Evolutionary conservation across 2,888 invertebrate species (phyloP).

Genomic region (Eupithecia subfuscata): DNA sequence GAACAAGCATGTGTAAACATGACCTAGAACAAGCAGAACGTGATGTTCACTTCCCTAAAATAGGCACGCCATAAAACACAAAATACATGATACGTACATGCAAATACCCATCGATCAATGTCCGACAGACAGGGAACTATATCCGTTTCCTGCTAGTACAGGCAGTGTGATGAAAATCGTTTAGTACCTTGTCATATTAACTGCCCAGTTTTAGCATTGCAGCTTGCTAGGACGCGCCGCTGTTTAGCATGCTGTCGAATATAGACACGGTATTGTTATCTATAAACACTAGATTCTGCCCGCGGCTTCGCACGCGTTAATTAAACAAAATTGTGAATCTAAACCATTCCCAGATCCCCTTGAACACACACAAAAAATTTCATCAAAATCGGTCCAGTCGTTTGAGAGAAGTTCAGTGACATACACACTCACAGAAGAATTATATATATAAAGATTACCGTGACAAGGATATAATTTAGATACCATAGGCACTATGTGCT

Average conservation of each 20-base stretch:
- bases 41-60: conserved; percentile 42
- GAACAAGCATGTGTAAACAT: conserved; percentile 36
- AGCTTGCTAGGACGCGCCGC: not conserved
- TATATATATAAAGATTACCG: too few relatives aligned
- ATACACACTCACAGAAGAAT: too few relatives aligned
- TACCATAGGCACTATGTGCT: too few relatives aligned
- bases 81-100: conserved; percentile 36
- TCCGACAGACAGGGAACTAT: conserved; percentile 54
- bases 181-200: not conserved
- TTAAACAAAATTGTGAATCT: too few relatives aligned
- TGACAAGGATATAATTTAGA: too few relatives aligned
- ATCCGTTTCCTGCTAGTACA: conserved; percentile 57
- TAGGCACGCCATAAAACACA: conserved; percentile 20
- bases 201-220: not conserved
- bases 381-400: too few relatives aligned
- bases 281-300: too few relatives aligned
- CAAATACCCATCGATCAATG: conserved; percentile 59
- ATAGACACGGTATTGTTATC: too few relatives aligned
- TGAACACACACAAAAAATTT: too few relatives aligned
- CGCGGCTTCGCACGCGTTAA: too few relatives aligned
- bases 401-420: too few relatives aligned
- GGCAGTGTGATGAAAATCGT: not conserved
- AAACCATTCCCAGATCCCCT: too few relatives aligned
- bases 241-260: not conserved
- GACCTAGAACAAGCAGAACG: conserved; percentile 42